Conservation (phyloP, 2,888 invertebrate genomes). For the Fragum whitleyi region DNA sequence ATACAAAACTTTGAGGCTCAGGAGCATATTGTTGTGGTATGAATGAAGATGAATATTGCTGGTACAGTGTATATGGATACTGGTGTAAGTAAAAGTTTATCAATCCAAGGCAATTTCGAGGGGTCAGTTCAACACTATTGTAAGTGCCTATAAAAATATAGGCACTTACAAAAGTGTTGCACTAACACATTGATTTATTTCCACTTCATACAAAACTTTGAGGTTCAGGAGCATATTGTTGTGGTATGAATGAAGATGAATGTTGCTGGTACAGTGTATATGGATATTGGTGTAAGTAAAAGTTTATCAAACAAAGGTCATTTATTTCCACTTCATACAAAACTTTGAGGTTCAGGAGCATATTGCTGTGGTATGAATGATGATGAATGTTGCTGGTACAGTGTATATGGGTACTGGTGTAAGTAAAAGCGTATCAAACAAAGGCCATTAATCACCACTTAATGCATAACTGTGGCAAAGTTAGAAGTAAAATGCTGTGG, state of each 20-base stretch:
- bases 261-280: conserved; percentile 58
- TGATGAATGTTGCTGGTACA: conserved; percentile 54
- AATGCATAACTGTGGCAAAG: too few species aligned
- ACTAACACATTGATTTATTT: background rate
- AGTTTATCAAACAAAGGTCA: too few species aligned
- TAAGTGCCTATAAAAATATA: too few species aligned
- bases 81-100: conserved; percentile 70
- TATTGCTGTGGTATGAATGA: conserved; percentile 54
- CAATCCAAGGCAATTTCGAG: too few species aligned
- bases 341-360: conserved; percentile 59
- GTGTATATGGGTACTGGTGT: conserved; percentile 68
- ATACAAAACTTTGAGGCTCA: too few species aligned
- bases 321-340: too few species aligned
- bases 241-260: conserved; percentile 44
- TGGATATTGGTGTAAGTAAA: conserved; percentile 70
- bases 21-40: conserved; percentile 62
- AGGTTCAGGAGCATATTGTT: conserved; percentile 62
- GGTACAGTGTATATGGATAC: conserved; percentile 52
- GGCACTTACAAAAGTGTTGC: too few species aligned
- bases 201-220: too few species aligned
- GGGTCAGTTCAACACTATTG: too few species aligned
- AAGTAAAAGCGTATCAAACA: too few species aligned
- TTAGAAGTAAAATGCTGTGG: too few species aligned
- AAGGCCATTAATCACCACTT: too few species aligned
- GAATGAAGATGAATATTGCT: conserved; percentile 50